phyloP scores from a whole-genome alignment of 2,888 invertebrate species.

The Dryadula phaetusa region DNA sequence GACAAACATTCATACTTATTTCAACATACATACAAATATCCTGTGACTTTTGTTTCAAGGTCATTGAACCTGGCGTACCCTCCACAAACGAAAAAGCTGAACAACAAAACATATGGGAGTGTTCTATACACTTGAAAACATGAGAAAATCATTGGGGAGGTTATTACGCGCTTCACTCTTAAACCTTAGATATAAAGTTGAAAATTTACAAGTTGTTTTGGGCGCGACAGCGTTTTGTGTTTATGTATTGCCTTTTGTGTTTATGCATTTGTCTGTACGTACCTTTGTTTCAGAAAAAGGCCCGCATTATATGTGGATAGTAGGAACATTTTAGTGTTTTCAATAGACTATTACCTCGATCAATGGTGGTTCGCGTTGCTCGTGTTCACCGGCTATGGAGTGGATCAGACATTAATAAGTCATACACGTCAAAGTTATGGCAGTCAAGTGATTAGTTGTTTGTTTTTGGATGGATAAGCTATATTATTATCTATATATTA shows the following conservation, averaged over 20 bases:
- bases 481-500: too few species aligned
- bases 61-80: slow-evolving; percentile 40
- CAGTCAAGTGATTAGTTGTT: not conserved
- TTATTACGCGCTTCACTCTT: slow-evolving; percentile 28
- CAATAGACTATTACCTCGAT: slow-evolving; percentile 38
- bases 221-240: slow-evolving; percentile 11
- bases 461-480: not conserved
- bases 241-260: slow-evolving; percentile 38
- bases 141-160: slow-evolving; percentile 41
- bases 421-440: not conserved
- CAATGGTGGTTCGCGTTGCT: slow-evolving; percentile 17
- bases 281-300: slow-evolving; percentile 39
- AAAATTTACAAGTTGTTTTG: slow-evolving; percentile 31
- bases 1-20: slow-evolving; percentile 7
- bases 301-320: slow-evolving; percentile 25
- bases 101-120: slow-evolving; percentile 49
- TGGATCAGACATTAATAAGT: not conserved
- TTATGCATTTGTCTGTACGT: slow-evolving; percentile 43
- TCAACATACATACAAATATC: not conserved
- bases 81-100: slow-evolving; percentile 38
- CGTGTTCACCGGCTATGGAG: not conserved
- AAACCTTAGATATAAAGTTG: slow-evolving; percentile 38
- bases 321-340: slow-evolving; percentile 40
- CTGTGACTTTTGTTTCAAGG: slow-evolving; percentile 33
- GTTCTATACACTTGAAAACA: slow-evolving; percentile 47